phyloP scores from a whole-genome alignment of 2,113 vertebrate species.

The Callopanchax toddi region DNA sequence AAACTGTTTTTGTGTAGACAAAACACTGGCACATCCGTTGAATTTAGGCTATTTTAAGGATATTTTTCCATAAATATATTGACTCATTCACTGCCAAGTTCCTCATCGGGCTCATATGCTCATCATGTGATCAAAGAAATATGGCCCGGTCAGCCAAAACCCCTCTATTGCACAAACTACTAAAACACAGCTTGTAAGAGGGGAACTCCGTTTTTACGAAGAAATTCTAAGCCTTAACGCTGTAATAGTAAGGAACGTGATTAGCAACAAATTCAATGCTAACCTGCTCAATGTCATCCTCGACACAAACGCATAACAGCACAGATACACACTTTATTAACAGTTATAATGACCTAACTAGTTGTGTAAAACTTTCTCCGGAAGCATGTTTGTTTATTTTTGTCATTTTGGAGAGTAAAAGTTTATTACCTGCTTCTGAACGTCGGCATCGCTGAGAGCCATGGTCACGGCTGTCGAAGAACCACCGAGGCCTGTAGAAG shows the following conservation, averaged over 20 bases:
- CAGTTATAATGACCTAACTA: fast-evolving
- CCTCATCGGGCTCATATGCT: slow-evolving; percentile 61
- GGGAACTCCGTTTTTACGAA: too few relatives aligned
- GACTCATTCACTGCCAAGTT: slow-evolving; percentile 46
- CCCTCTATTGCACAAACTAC: too few relatives aligned
- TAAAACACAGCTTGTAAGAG: not conserved
- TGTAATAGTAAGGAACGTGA: too few relatives aligned
- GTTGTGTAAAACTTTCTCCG: fast-evolving
- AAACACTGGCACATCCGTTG: too few relatives aligned
- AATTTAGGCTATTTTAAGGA: too few relatives aligned
- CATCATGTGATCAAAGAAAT: slow-evolving; percentile 65
- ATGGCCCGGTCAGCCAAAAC: slow-evolving; percentile 13
- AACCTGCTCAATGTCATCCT: slow-evolving; percentile 63
- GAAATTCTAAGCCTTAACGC: too few relatives aligned
- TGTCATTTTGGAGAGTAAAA: slow-evolving; percentile 35
- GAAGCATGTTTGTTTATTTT: fast-evolving
- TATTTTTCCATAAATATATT: not conserved
- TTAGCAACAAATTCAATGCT: not conserved
- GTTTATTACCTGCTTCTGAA: slow-evolving; percentile 92
- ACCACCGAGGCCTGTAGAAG: slow-evolving; percentile 46
- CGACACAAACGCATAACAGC: not conserved
- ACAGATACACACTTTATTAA: not conserved
- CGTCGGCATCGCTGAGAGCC: slow-evolving; percentile 98
- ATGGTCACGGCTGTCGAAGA: slow-evolving; percentile 74
- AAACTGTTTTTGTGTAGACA: too few relatives aligned